Percentiles rank a stretch among this genome's conserved stretches.
These are phyloP conservation scores for Euura lappo DNA, from an alignment of 1,140 invertebrate species.

Conservation along the genomic window DNA sequence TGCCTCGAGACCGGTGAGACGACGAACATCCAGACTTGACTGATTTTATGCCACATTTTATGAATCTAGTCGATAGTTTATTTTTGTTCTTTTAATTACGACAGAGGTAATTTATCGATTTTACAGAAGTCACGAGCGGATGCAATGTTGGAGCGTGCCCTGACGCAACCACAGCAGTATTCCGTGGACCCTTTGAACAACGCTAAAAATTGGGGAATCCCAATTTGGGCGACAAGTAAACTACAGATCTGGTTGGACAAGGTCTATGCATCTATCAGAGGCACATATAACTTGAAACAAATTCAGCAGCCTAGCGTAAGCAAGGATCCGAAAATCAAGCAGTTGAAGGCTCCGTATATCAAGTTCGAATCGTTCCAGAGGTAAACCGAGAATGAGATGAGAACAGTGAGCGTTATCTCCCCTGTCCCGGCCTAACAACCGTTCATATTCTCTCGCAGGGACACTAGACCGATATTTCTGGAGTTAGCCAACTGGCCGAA, in stretches of 20 bases:
- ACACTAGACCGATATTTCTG: conserved; percentile 56
- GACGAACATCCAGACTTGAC: no score
- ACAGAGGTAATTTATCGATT: conserved; percentile 7
- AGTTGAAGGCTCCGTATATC: conserved; percentile 56
- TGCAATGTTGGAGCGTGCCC: conserved; percentile 74
- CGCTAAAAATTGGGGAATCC: conserved; percentile 64
- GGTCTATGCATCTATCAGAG: conserved; percentile 48
- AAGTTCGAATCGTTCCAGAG: conserved; percentile 62
- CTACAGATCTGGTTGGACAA: conserved; percentile 59
- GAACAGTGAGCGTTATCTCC: background rate
- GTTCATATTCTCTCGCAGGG: conserved; percentile 34
- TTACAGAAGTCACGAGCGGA: conserved; percentile 68
- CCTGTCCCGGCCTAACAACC: conserved; percentile 1
- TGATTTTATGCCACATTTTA: no score
- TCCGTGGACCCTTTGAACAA: conserved; percentile 62
- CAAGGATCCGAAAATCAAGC: conserved; percentile 51
- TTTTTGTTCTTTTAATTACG: background rate
- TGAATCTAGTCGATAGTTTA: no score
- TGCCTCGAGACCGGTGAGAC: conserved; percentile 57
- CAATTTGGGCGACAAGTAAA: conserved; percentile 67
- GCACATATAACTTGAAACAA: conserved; percentile 44
- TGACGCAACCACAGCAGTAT: conserved; percentile 61
- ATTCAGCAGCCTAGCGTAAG: conserved; percentile 46
- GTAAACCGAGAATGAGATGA: conserved; percentile 37
- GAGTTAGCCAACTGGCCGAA: conserved; percentile 58